Base-by-base conservation (phyloP, 1,140 invertebrate genomes). In the Ceratoteleas bidentatus region DNA sequence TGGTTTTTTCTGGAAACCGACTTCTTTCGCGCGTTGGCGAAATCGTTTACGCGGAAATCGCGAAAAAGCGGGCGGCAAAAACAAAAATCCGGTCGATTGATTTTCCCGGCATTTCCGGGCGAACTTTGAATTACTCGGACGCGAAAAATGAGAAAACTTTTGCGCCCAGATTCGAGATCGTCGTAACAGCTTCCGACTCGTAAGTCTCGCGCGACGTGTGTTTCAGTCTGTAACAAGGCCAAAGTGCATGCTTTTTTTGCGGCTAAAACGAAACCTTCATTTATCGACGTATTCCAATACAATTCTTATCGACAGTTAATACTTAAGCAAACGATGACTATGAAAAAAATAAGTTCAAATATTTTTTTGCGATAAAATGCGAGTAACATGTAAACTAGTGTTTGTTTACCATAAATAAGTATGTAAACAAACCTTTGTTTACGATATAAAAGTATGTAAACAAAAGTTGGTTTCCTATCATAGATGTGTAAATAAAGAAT, bases 91-190 rank as follows among this genome's bases (percentile, higher is more conserved):
- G 52, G 60, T 81, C 86, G 87, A 91, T 91, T 90, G 89, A 91
- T 91, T 90, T 85, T 85, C 84, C 73, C 83, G 84, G 88, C 88
- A 90, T 89, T 89, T 88, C 86, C 86, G 76, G 75, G 86, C 76
- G 82, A 87, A 84, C 81, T 84, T 84, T 84, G 76, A 79, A 84
- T 83, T 81, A 83, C 79, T 81, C 83, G 62, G 54, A 78, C 81
- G 85, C 86, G 87, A 91, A 90, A 90, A 90, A 90, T 90, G 89
- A 89, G 86, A 87, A 89, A 91, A 91, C 86, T 90, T 91, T 89
- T 84, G 78, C 81, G 83, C 53, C 74, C 77, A 69, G 83, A 85
- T 85, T 85, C 84, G 84, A 77, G 87, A 88, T 89, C 86, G 87
- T 86, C 76, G 81, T 87, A 88, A 88, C 87, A 82, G 86, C 85